Conservation (phyloP, 2,797 vertebrate species). For the Mormyrus hasselquistii region DNA sequence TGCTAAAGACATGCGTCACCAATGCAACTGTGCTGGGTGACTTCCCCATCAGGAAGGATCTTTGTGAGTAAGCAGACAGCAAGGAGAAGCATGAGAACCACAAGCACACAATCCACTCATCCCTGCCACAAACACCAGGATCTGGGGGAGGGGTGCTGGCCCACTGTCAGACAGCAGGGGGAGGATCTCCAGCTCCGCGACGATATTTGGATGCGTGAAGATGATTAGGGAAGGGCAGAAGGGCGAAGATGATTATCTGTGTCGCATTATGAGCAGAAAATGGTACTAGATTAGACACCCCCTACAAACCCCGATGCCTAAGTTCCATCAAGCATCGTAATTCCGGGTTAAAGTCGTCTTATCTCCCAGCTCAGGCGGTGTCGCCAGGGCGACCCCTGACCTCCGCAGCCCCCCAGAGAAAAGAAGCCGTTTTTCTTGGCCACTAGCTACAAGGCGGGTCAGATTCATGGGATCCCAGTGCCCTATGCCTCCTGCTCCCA, state of each 20-base stretch:
- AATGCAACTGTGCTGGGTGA: not conserved
- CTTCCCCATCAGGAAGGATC: not conserved
- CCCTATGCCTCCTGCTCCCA: not conserved
- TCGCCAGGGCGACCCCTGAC: constrained; percentile 58
- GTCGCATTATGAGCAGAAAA: constrained; percentile 31
- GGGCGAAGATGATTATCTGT: constrained; percentile 42
- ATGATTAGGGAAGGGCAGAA: constrained; percentile 18
- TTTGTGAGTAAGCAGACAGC: not conserved
- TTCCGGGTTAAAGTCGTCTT: constrained; percentile 57
- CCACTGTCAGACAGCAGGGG: constrained; percentile 50
- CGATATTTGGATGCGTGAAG: constrained; percentile 58
- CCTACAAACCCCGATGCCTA: constrained; percentile 42
- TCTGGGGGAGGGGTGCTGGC: not conserved
- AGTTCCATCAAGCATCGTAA: constrained; percentile 52
- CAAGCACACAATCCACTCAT: not conserved
- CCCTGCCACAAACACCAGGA: not conserved
- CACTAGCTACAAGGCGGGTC: constrained; percentile 21
- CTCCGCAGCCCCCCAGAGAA: constrained; percentile 6
- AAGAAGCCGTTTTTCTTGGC: constrained; percentile 22
- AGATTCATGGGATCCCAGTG: not conserved
- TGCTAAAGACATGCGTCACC: not conserved
- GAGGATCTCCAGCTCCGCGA: constrained; percentile 59
- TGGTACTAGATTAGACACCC: constrained; percentile 32
- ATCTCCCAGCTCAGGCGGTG: constrained; percentile 62
- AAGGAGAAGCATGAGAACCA: not conserved